Base-by-base conservation (phyloP, 2,113 vertebrate species). In the Cromileptes altivelis region DNA sequence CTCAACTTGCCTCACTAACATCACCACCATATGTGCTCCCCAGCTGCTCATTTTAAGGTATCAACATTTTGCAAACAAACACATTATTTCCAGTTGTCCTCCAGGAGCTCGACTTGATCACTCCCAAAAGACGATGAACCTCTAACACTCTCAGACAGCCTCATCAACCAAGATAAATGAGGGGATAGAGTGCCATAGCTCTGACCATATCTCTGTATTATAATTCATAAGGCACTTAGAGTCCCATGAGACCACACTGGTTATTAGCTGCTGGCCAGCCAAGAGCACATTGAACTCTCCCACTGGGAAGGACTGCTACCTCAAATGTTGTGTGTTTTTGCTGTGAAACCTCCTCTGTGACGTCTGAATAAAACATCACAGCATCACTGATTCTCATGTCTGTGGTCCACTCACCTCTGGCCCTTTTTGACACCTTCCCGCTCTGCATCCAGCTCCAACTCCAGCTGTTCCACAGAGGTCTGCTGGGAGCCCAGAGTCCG, bases 391-490 rank as follows among this genome's bases (percentile, higher is more conserved):
- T 49, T 75, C 5, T 23, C 12, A 9, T 9, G 58, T n/a, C 40
- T 75, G 56, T 13, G 30, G 19, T 62, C 11, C 0, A 1, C 91
- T 90, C 85, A 96, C 96, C 96, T 94, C 85, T 96, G 94, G 70
- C 95, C 94, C 18, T 87, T 88, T 65, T 87, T 92, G 25, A 82
- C 85, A 1, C 52, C 90, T 70, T 94, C 94, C 73, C 96, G 94
- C 75, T 97, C 96, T 0, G 19, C 80, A 3, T 56, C 80, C 57
- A 99, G 94, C 83, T 98, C 97, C 0, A 80, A 85, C 88, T 97
- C 96, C 87, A 99, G 95, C 90, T 96, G 96, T 49, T 84, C 88
- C 0, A 95, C 93, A 0, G 58, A 84, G 37, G 95, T 92, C 93
- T 97, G 96, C 92, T 96, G 96, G 67, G 84, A 86, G 6, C 84